phyloP scores from a whole-genome alignment of 2,888 invertebrate species.

The Serrognathus titanus region DNA sequence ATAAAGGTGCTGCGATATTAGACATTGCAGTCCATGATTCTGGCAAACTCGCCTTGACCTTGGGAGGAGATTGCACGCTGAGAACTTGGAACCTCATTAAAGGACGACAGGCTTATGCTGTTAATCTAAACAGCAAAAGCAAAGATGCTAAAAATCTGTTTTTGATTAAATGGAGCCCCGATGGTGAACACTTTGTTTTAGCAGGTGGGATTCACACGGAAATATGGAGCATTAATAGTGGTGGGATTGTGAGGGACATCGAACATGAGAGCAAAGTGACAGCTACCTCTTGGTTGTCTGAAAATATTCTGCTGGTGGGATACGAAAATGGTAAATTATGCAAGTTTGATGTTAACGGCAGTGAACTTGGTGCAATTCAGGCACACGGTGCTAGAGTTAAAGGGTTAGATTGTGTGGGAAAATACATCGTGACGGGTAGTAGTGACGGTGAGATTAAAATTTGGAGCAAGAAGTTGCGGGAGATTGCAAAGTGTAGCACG shows the following conservation, averaged over 20 bases:
- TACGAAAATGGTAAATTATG: conserved; percentile 71
- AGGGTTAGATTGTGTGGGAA: conserved; percentile 56
- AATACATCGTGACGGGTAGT: conserved; percentile 57
- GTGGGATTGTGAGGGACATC: conserved; percentile 66
- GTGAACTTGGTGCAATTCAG: conserved; percentile 50
- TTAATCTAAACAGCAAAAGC: conserved; percentile 74
- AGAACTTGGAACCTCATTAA: conserved; percentile 93
- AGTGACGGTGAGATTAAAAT: conserved; percentile 28
- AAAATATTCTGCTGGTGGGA: conserved; percentile 64
- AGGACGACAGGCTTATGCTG: conserved; percentile 84
- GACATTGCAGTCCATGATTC: conserved; percentile 81
- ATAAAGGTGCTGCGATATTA: conserved; percentile 72
- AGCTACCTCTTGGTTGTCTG: conserved; percentile 65
- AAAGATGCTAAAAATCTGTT: conserved; percentile 44
- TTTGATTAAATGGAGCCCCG: conserved; percentile 64
- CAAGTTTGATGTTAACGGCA: conserved; percentile 54
- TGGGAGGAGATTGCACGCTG: conserved; percentile 79
- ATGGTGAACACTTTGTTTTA: conserved; percentile 73
- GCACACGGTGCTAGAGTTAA: conserved; percentile 69
- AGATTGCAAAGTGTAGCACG: conserved; percentile 13
- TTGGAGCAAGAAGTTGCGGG: conserved; percentile 16
- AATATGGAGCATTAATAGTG: conserved; percentile 73
- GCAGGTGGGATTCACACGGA: conserved; percentile 70
- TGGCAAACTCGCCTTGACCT: conserved; percentile 82
- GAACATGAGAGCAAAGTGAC: conserved; percentile 68